These are phyloP conservation scores for Chromobotia macracanthus DNA, from an alignment of 2,797 vertebrate genomes.

Conservation along the genomic window DNA sequence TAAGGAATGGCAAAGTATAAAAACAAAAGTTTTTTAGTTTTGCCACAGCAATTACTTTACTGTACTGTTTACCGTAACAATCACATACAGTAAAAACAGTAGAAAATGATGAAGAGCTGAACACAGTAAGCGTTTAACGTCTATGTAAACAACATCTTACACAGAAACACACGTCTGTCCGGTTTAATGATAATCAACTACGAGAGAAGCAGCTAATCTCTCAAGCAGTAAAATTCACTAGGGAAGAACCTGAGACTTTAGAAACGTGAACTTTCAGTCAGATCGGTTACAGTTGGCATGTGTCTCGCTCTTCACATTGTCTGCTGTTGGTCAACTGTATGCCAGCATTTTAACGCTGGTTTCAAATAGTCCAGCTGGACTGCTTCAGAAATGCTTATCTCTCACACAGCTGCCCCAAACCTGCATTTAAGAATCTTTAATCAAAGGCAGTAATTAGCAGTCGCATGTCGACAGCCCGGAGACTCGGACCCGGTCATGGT, in stretches of 20 bases:
- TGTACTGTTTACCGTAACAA: no score
- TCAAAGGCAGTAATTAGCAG: slow-evolving; percentile 36
- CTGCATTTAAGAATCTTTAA: slow-evolving; percentile 11
- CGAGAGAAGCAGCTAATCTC: not conserved
- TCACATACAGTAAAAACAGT: no score
- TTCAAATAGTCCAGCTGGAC: slow-evolving; percentile 37
- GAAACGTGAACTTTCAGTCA: not conserved
- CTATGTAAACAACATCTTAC: no score
- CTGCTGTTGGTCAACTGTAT: slow-evolving; percentile 22
- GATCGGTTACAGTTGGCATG: slow-evolving; percentile 35
- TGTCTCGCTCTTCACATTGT: slow-evolving; percentile 5
- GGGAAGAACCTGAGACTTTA: slow-evolving; percentile 10
- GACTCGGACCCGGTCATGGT: not conserved
- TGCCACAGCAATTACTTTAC: no score
- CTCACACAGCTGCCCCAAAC: slow-evolving; percentile 7
- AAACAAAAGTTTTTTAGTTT: no score
- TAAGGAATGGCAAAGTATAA: no score
- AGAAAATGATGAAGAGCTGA: no score
- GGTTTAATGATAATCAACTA: not conserved
- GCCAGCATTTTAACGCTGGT: not conserved
- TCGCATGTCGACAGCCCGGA: not conserved
- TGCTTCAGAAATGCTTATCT: slow-evolving; percentile 10
- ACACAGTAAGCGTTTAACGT: no score
- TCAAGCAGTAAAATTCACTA: not conserved
- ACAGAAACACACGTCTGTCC: no score